Base-by-base conservation (phyloP, 2,113 vertebrate species). In the Bujurquina vittata region DNA sequence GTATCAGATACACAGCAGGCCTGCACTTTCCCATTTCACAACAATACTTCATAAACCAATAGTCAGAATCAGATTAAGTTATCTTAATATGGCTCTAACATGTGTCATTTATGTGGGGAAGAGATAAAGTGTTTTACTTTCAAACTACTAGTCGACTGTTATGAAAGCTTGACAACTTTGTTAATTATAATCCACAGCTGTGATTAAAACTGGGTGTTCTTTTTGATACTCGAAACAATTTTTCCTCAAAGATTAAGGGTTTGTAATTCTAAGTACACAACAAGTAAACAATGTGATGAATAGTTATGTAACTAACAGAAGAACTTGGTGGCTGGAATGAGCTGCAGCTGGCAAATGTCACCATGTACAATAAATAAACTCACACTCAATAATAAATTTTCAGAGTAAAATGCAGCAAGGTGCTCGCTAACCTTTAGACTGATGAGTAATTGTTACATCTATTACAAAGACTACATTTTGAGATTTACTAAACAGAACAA, bases 401-500 rank as follows among this genome's bases (percentile, higher is more conserved):
- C 4, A 63, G 33, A 12, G 29, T 57, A 67, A 77, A 55, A 55
- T 17, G 20, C 3, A 35, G 65, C 26, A 65, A 17, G 43, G 57
- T 63, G 1, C 5, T 57, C 59, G 15, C 22, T 22, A 58, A 40
- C 60, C 18, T 4, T 75, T 22, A 59, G 35, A 59, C 12, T 26
- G 7, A 81, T 26, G 74, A 61, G 61, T 17, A 22, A 59, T 62
- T 61, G 35, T 43, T 35, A 22, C 3, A 46, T 72, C 31, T 60
- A 3, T 75, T 43, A 43, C 3, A 40, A 61, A 81, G 20, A 43
- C 55, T 79, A n/a, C 17, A 49, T 76, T 9, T 54, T 80, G 0
- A 23, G 6, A 73, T 72, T 40, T 59, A 61, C 23, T 35, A 18
- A 65, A 82, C 18, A 31, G 49, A 79, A 86, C 81, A 86, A 56